These are phyloP conservation scores for Trogon surrucura DNA, from an alignment of 2,113 vertebrate genomes.

Conservation along the genomic window DNA sequence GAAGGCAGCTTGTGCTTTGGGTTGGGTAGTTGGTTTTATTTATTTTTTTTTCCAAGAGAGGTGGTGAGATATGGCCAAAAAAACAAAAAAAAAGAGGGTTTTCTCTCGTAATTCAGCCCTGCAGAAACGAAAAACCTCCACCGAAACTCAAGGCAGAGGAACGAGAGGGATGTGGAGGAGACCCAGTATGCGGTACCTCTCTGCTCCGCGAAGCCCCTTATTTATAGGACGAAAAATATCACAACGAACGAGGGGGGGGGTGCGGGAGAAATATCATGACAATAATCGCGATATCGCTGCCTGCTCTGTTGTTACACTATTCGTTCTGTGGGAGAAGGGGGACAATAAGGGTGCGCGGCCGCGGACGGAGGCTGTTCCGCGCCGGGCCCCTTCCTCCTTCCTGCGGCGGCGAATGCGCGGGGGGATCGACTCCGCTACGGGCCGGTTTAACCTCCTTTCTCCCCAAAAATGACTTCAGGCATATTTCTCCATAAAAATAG, in stretches of 20 bases:
- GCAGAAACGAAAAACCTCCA: neutral
- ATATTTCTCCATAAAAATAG: neutral
- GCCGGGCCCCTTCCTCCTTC: constrained; percentile 38
- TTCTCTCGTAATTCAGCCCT: neutral
- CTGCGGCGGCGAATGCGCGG: neutral
- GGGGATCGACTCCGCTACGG: neutral
- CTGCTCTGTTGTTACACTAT: neutral
- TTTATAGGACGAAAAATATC: neutral
- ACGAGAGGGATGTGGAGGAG: neutral
- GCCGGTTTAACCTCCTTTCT: neutral
- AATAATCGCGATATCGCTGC: neutral
- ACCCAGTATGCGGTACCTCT: neutral
- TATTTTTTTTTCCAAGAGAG: neutral
- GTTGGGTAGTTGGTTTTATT: neutral
- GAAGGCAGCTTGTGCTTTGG: neutral
- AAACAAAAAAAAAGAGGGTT: neutral
- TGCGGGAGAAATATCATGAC: neutral
- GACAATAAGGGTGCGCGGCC: neutral
- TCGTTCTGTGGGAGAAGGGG: neutral
- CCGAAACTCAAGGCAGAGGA: neutral
- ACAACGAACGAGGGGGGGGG: neutral
- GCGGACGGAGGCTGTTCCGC: neutral
- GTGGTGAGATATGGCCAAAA: neutral
- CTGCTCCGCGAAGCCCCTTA: neutral
- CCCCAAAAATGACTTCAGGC: neutral